Evolutionary conservation across 1,140 invertebrate species (phyloP).

Genomic region (Orchestia grillus): DNA sequence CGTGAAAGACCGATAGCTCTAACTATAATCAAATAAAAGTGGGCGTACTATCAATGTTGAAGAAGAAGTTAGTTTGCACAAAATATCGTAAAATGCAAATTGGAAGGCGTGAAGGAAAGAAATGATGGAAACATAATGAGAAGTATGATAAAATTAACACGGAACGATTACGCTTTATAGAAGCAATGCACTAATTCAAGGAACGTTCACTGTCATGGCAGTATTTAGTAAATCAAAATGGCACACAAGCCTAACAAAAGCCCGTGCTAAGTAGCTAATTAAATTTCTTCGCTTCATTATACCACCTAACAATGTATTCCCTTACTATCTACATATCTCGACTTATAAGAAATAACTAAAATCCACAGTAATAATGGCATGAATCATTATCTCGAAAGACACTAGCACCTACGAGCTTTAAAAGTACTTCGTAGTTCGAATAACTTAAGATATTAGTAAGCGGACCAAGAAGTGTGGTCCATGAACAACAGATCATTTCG

Average conservation of each 20-base stretch:
- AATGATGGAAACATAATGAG: not conserved
- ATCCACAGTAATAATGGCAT: not conserved
- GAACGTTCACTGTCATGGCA: not conserved
- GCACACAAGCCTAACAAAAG: not conserved
- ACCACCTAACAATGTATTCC: not conserved
- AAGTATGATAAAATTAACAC: not conserved
- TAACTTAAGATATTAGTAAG: not conserved
- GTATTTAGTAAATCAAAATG: not conserved
- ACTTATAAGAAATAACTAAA: not conserved
- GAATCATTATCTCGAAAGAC: not conserved
- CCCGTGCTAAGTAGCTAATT: not conserved
- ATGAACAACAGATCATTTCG: not conserved
- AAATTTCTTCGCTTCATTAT: not conserved
- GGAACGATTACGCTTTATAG: not conserved
- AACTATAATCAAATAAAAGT: not conserved
- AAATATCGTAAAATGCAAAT: not conserved
- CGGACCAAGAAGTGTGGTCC: not conserved
- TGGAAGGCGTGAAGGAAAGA: not conserved
- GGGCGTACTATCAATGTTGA: not conserved
- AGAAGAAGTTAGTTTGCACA: not conserved
- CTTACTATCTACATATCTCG: not conserved
- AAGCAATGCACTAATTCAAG: not conserved
- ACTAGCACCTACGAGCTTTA: not conserved
- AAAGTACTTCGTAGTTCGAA: not conserved
- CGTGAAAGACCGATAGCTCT: not conserved